phyloP scores from a whole-genome alignment of 2,797 vertebrate species.

The Masticophis lateralis region DNA sequence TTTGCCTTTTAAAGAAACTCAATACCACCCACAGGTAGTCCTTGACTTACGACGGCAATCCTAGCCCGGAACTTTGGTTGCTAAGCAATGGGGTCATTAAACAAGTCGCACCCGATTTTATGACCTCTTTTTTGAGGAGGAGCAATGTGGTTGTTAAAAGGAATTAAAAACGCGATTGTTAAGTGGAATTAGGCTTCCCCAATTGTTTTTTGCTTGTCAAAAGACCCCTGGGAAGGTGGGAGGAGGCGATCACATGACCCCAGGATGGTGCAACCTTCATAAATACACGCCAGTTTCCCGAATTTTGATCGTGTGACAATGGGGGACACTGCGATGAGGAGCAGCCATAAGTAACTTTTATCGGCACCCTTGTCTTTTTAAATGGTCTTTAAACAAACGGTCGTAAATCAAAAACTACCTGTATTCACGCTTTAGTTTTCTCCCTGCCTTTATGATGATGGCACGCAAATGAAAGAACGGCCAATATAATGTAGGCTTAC shows the following conservation, averaged over 20 bases:
- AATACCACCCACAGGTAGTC: background rate
- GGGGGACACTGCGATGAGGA: background rate
- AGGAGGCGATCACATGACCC: background rate
- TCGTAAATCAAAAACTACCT: background rate
- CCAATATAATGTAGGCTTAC: conserved; percentile 22
- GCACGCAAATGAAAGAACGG: conserved; percentile 15
- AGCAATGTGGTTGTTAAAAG: background rate
- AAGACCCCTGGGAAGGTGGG: background rate
- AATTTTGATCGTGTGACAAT: background rate
- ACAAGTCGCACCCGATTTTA: background rate
- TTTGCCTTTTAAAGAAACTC: conserved; percentile 57
- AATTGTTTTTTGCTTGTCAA: background rate
- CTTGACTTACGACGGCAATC: background rate
- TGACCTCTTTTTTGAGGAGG: no score
- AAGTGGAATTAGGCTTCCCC: background rate
- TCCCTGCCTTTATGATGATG: conserved; percentile 6
- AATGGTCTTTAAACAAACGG: background rate
- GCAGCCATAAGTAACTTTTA: background rate
- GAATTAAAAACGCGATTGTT: background rate
- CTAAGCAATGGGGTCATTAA: background rate
- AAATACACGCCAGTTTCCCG: background rate
- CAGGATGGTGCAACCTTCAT: background rate
- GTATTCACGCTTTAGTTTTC: background rate
- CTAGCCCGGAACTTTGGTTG: background rate
- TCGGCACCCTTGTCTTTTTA: background rate